These are phyloP conservation scores for Pheosia tremula DNA, from an alignment of 2,888 invertebrate species.

Conservation along the genomic window DNA sequence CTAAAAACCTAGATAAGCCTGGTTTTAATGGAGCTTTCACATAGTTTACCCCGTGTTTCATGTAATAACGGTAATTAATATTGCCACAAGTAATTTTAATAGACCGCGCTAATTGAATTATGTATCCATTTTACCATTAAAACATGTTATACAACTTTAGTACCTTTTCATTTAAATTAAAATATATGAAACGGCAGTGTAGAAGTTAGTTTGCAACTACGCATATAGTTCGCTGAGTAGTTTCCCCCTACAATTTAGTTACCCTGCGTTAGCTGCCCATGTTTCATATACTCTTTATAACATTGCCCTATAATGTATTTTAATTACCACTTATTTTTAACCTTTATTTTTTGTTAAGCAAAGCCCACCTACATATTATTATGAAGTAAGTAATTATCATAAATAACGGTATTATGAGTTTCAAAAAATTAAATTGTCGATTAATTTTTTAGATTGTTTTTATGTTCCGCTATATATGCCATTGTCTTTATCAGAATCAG, in stretches of 20 bases:
- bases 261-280: not conserved
- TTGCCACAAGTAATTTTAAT: conserved; percentile 38
- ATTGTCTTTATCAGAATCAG: too few relatives aligned
- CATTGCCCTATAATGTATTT: not conserved
- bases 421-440: too few relatives aligned
- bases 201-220: conserved; percentile 25
- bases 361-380: too few relatives aligned
- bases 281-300: not conserved
- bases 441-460: too few relatives aligned
- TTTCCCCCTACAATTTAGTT: not conserved
- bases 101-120: conserved; percentile 36
- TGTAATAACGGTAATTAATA: conserved; percentile 35
- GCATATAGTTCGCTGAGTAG: conserved; percentile 12
- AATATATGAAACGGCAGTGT: conserved; percentile 19
- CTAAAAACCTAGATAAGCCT: not conserved
- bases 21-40: conserved; percentile 15
- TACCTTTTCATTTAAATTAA: conserved; percentile 26
- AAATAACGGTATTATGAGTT: too few relatives aligned
- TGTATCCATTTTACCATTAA: conserved; percentile 27
- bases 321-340: too few relatives aligned
- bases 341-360: too few relatives aligned
- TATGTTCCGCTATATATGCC: too few relatives aligned
- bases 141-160: conserved; percentile 28
- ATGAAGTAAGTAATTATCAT: too few relatives aligned
- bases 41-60: conserved; percentile 32